Conservation (phyloP, 2,797 vertebrate species). For the Limosa lapponica region DNA sequence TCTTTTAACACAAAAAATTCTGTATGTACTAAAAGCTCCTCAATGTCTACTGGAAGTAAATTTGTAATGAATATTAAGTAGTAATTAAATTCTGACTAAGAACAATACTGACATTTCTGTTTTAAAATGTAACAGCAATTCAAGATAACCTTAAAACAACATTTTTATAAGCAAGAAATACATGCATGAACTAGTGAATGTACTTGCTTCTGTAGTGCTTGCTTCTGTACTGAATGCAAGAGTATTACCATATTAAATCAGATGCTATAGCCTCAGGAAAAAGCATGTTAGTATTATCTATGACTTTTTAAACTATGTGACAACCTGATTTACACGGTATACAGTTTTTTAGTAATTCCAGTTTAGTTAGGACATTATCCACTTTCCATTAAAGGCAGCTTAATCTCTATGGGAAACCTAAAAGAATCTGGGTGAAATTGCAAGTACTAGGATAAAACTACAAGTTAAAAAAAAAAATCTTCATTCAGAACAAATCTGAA, state of each 20-base stretch:
- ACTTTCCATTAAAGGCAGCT: not conserved
- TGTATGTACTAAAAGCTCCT: not conserved
- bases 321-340: conserved; percentile 48
- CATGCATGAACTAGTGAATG: not conserved
- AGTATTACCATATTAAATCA: conserved; percentile 43
- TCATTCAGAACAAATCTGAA: conserved; percentile 1
- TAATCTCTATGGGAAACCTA: conserved; percentile 17
- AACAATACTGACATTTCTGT: conserved; percentile 35
- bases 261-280: not conserved
- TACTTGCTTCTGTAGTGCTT: not conserved
- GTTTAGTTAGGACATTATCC: conserved; percentile 5
- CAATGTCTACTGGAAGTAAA: not conserved
- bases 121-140: not conserved
- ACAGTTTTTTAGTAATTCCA: conserved; percentile 16
- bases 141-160: conserved; percentile 15
- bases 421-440: conserved; percentile 1
- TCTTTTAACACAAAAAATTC: not conserved
- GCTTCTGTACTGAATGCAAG: not conserved
- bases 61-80: conserved; percentile 26
- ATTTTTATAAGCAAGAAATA: not conserved
- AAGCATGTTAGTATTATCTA: not conserved
- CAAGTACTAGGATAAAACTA: not conserved
- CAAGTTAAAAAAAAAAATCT: not conserved
- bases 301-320: conserved; percentile 42
- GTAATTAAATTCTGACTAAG: conserved; percentile 27